Evolutionary conservation across 1,140 invertebrate species (phyloP).

Genomic region (Telenomus remus): DNA sequence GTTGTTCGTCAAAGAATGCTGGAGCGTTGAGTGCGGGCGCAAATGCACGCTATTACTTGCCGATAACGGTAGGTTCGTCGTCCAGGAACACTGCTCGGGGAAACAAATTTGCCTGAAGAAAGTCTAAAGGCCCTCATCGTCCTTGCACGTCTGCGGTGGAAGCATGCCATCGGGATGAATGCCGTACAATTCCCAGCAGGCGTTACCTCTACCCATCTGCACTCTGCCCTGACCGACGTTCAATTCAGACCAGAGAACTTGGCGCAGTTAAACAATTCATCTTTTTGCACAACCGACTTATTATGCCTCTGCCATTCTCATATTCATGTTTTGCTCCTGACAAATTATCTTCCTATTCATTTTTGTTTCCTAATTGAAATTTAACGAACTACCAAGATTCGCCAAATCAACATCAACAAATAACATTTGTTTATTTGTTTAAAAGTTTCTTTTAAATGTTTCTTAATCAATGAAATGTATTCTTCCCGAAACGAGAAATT

Average conservation of each 20-base stretch:
- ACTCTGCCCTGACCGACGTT: slow-evolving; percentile 85
- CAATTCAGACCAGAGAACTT: slow-evolving; percentile 76
- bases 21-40: slow-evolving; percentile 12
- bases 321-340: slow-evolving; percentile 9
- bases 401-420: too few relatives aligned
- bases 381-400: not conserved
- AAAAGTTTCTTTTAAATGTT: too few relatives aligned
- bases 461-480: too few relatives aligned
- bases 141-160: slow-evolving; percentile 57
- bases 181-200: slow-evolving; percentile 82
- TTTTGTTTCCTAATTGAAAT: slow-evolving; percentile 3
- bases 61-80: slow-evolving; percentile 84
- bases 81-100: slow-evolving; percentile 87
- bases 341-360: slow-evolving; percentile 36
- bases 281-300: slow-evolving; percentile 39
- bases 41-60: slow-evolving; percentile 62
- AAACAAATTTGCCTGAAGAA: slow-evolving; percentile 85
- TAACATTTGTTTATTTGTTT: too few relatives aligned
- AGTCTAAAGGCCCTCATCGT: slow-evolving; percentile 79
- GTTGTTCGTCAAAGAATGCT: slow-evolving; percentile 64
- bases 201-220: slow-evolving; percentile 85
- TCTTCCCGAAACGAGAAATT: not conserved
- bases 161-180: slow-evolving; percentile 80
- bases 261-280: slow-evolving; percentile 52
- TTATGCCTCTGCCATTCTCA: slow-evolving; percentile 23